A percentile compares a stretch with the other conserved stretches of the same genome.
These are phyloP conservation scores for Callinectes sapidus DNA, from an alignment of 2,888 invertebrate species.

Conservation along the genomic window DNA sequence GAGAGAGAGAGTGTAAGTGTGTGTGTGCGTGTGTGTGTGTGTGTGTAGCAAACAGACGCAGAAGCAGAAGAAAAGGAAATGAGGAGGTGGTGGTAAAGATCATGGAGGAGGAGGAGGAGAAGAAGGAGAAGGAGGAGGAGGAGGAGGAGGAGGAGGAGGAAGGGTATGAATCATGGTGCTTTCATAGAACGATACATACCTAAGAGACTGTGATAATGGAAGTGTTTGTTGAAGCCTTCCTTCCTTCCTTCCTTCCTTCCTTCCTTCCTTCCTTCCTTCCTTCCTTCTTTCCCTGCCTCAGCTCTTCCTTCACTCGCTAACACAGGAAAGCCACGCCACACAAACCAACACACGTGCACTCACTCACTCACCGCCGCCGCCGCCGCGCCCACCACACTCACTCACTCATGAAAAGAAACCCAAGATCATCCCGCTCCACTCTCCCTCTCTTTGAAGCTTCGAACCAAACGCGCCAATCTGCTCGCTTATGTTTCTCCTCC, in stretches of 20 bases:
- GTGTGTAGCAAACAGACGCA: not conserved
- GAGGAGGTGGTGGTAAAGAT: not conserved
- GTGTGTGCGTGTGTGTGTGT: no score
- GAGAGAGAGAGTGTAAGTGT: no score
- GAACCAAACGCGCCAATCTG: not conserved
- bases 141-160: not conserved
- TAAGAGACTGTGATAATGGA: slow-evolving; percentile 2
- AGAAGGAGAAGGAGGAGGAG: not conserved
- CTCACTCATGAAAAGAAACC: not conserved
- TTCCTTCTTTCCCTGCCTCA: not conserved
- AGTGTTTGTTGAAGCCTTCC: slow-evolving; percentile 2
- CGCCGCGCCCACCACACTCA: not conserved
- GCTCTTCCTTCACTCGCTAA: no score
- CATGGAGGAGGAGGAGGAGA: not conserved
- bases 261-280: not conserved
- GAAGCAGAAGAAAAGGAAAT: not conserved
- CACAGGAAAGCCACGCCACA: not conserved
- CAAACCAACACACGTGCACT: not conserved
- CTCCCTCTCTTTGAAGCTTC: slow-evolving; percentile 3
- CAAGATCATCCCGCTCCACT: not conserved
- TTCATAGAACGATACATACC: slow-evolving; percentile 4
- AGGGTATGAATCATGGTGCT: not conserved
- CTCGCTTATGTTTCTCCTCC: no score
- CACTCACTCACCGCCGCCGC: no score
- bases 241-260: not conserved